Percentiles rank a stretch among this genome's conserved stretches.
Conservation (phyloP, 2,113 vertebrate genomes). For the Narcine bancroftii region DNA sequence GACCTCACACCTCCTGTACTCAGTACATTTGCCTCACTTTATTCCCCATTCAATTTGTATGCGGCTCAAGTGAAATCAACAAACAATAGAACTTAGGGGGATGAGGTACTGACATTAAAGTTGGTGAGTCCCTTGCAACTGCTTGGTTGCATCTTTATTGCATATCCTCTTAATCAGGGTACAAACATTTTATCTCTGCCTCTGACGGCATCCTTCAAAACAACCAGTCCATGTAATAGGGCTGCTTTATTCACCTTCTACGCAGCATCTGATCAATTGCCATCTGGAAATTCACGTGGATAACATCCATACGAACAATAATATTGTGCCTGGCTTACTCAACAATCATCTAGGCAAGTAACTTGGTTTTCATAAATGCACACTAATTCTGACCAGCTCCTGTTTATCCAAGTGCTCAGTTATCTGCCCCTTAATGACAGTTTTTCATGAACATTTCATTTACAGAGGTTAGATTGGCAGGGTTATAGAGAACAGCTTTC, state of each 20-base stretch:
- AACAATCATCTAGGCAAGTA: neutral
- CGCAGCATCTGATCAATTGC: neutral
- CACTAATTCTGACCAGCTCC: neutral
- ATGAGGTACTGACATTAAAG: no score
- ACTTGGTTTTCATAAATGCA: neutral
- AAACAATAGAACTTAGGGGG: no score
- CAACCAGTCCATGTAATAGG: neutral
- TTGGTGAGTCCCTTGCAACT: no score
- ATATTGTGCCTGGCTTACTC: neutral
- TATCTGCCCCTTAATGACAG: neutral
- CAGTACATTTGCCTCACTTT: neutral
- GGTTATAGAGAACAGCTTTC: neutral
- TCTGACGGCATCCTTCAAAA: neutral
- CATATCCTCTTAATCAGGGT: neutral
- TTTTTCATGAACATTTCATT: neutral
- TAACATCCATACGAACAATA: neutral
- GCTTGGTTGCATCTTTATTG: no score
- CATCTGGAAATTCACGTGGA: neutral
- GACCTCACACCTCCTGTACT: neutral
- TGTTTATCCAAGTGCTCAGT: neutral
- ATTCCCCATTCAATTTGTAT: neutral
- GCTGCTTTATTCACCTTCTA: neutral
- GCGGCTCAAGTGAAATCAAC: no score
- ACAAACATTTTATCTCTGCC: neutral
- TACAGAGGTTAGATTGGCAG: neutral